These are phyloP conservation scores for Cariama cristata DNA, from an alignment of 2,113 vertebrate genomes.

Conservation along the genomic window DNA sequence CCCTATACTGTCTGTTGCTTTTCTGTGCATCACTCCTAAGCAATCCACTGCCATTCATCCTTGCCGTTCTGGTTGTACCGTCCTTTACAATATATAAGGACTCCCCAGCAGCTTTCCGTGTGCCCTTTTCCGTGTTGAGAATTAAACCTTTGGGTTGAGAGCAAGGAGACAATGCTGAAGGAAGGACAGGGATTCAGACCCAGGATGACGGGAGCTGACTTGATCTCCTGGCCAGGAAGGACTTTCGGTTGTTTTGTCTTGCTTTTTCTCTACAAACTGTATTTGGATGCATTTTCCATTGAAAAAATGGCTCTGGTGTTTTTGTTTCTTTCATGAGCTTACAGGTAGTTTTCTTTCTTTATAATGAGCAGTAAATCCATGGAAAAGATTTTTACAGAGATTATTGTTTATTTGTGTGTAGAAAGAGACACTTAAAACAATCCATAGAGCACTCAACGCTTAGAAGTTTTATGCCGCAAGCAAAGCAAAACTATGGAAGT, in stretches of 20 bases:
- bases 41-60: neutral
- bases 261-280: neutral
- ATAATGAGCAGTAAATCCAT: neutral
- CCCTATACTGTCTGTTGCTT: neutral
- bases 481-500: neutral
- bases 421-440: neutral
- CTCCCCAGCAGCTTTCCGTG: neutral
- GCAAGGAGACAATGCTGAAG: neutral
- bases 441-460: neutral
- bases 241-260: fast-evolving
- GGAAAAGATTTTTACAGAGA: neutral
- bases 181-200: fast-evolving
- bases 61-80: neutral
- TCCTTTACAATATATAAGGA: neutral
- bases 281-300: neutral
- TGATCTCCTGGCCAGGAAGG: neutral
- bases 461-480: neutral
- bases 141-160: neutral
- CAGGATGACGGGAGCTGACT: neutral
- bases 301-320: neutral
- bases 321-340: neutral
- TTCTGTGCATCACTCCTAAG: neutral
- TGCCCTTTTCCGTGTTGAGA: neutral
- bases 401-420: neutral
- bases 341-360: neutral